Percentiles rank a stretch among this genome's conserved stretches.
phyloP scores from a whole-genome alignment of 1,140 invertebrate genomes.

The Ruditapes philippinarum region DNA sequence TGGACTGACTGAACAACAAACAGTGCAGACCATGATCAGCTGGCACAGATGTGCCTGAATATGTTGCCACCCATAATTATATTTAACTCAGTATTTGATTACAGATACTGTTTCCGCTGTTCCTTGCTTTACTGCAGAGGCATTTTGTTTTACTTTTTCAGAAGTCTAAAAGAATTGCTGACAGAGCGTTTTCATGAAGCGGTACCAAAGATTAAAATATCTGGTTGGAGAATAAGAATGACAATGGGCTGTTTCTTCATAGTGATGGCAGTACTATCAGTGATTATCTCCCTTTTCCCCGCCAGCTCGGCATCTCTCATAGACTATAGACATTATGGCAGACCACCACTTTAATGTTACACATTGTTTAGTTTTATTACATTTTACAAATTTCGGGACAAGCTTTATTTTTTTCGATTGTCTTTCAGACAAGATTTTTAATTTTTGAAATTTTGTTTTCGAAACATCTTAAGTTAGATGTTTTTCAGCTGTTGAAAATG shows the following conservation, averaged over 20 bases:
- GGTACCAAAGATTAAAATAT: conserved; percentile 51
- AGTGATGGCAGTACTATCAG: conserved; percentile 56
- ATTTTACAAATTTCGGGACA: background rate
- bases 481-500: too few relatives aligned
- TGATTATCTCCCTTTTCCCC: conserved; percentile 54
- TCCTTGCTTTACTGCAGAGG: too few relatives aligned
- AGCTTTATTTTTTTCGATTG: background rate
- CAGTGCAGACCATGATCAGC: too few relatives aligned
- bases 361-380: background rate
- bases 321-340: background rate
- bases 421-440: background rate
- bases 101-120: too few relatives aligned
- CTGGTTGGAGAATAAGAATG: conserved; percentile 55
- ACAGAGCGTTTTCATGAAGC: conserved; percentile 25
- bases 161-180: conserved; percentile 60
- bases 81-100: too few relatives aligned
- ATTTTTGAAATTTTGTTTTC: background rate
- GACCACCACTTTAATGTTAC: conserved; percentile 31
- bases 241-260: conserved; percentile 65
- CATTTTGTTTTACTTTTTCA: too few relatives aligned
- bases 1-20: too few relatives aligned
- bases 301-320: conserved; percentile 26
- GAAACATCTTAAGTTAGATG: too few relatives aligned
- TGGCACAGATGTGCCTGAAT: too few relatives aligned
- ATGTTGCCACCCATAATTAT: too few relatives aligned